Evolutionary conservation across 2,888 invertebrate species (phyloP).

Genomic region (Spicauda simplicius): DNA sequence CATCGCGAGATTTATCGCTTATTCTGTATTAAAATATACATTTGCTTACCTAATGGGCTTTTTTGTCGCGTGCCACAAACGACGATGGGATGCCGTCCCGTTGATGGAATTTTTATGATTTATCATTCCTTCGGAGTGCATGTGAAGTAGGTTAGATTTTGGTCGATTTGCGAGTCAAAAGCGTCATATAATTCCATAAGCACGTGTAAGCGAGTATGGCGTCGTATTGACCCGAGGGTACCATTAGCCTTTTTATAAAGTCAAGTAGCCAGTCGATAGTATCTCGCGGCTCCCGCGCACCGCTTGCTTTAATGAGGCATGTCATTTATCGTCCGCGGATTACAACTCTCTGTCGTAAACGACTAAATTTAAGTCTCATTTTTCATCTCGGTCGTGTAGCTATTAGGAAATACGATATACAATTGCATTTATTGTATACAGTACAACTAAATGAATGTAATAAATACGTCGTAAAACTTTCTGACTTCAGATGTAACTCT

Average conservation of each 20-base stretch:
- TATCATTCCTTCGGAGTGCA: constrained; percentile 52
- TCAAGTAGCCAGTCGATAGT: constrained; percentile 69
- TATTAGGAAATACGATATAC: constrained; percentile 12
- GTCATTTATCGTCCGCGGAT: constrained; percentile 70
- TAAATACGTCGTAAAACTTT: constrained; percentile 49
- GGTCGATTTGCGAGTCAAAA: constrained; percentile 16
- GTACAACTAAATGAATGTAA: constrained; percentile 2
- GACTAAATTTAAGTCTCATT: constrained; percentile 31
- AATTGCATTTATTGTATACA: constrained; percentile 27
- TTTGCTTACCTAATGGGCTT: constrained; percentile 81
- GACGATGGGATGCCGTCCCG: constrained; percentile 56
- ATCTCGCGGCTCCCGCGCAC: constrained; percentile 74
- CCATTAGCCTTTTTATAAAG: constrained; percentile 73
- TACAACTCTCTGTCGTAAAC: constrained; percentile 53
- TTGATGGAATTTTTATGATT: constrained; percentile 70
- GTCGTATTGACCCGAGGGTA: constrained; percentile 60
- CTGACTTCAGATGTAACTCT: background rate
- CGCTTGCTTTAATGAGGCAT: constrained; percentile 74
- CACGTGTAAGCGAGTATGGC: constrained; percentile 42
- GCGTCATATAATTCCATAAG: constrained; percentile 35
- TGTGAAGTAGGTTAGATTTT: constrained; percentile 20
- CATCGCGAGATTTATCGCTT: constrained; percentile 83
- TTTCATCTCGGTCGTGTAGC: constrained; percentile 11
- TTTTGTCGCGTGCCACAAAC: constrained; percentile 80
- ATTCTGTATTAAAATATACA: constrained; percentile 83